Percentiles rank a stretch among this genome's conserved stretches.
These are phyloP conservation scores for Cheilosia urbana DNA, from an alignment of 2,888 invertebrate species.

Conservation along the genomic window DNA sequence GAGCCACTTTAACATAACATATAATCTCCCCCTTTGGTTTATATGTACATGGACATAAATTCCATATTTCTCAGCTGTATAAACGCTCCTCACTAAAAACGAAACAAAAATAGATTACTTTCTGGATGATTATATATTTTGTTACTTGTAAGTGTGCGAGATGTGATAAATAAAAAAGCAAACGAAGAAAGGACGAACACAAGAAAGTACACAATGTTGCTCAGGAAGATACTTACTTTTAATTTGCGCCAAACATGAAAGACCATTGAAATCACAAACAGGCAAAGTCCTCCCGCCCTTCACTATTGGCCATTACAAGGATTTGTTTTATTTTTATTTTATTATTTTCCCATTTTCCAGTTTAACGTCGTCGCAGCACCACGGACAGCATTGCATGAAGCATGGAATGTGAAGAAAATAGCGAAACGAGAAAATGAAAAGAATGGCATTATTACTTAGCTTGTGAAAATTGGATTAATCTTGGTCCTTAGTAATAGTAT, in stretches of 20 bases:
- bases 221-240: constrained; percentile 84
- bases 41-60: background rate
- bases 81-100: background rate
- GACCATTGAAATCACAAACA: constrained; percentile 86
- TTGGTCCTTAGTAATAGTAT: constrained; percentile 52
- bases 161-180: constrained; percentile 23
- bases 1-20: no score
- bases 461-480: constrained; percentile 73
- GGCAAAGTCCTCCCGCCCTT: constrained; percentile 81
- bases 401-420: constrained; percentile 31
- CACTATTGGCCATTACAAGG: constrained; percentile 77
- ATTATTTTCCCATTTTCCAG: constrained; percentile 36
- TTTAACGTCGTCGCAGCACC: constrained; percentile 1
- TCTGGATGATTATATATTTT: constrained; percentile 47
- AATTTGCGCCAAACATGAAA: constrained; percentile 86
- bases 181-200: constrained; percentile 33
- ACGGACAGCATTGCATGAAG: constrained; percentile 35
- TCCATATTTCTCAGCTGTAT: background rate
- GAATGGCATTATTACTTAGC: constrained; percentile 70
- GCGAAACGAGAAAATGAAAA: constrained; percentile 49
- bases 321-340: constrained; percentile 70
- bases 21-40: constrained; percentile 1
- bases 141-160: constrained; percentile 12
- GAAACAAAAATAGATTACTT: constrained; percentile 32
- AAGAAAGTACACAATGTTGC: constrained; percentile 49